These are phyloP conservation scores for Andrena trimmerana DNA, from an alignment of 2,888 invertebrate genomes.

Conservation along the genomic window DNA sequence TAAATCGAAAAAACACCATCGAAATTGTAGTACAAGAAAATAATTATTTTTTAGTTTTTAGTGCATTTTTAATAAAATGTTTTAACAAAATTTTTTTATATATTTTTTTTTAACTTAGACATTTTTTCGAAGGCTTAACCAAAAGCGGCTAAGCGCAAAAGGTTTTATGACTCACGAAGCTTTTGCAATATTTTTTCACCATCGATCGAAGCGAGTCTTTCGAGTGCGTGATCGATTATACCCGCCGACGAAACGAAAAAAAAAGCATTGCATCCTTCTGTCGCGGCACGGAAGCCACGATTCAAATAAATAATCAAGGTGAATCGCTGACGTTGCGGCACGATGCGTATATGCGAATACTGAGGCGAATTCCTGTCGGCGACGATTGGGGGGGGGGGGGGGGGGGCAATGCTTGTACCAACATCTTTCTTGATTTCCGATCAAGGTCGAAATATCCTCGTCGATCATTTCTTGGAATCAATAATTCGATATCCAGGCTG, in stretches of 20 bases:
- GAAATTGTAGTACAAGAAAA: too few relatives aligned
- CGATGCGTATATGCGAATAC: constrained; percentile 49
- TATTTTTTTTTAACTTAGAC: not conserved
- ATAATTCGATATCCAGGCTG: not conserved
- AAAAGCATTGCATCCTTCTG: constrained; percentile 31
- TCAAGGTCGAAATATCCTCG: constrained; percentile 38
- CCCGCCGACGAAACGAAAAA: constrained; percentile 17
- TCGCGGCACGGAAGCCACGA: constrained; percentile 46
- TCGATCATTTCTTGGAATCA: constrained; percentile 25
- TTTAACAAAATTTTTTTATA: too few relatives aligned
- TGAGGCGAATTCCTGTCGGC: constrained; percentile 36
- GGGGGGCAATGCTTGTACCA: constrained; percentile 18
- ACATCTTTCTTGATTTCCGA: constrained; percentile 47
- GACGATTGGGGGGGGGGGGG: constrained; percentile 32
- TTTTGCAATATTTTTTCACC: not conserved
- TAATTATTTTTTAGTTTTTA: too few relatives aligned
- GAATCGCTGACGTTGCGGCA: constrained; percentile 44
- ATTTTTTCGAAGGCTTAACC: not conserved
- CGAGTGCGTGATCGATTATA: constrained; percentile 27
- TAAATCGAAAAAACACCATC: too few relatives aligned
- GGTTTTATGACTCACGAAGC: not conserved
- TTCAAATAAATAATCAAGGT: constrained; percentile 47
- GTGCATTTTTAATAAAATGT: too few relatives aligned
- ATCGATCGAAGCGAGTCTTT: constrained; percentile 20
- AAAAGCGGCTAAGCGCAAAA: not conserved